Evolutionary conservation across 2,888 invertebrate genomes (phyloP).

Genomic region (Dexiosoma caninum): DNA sequence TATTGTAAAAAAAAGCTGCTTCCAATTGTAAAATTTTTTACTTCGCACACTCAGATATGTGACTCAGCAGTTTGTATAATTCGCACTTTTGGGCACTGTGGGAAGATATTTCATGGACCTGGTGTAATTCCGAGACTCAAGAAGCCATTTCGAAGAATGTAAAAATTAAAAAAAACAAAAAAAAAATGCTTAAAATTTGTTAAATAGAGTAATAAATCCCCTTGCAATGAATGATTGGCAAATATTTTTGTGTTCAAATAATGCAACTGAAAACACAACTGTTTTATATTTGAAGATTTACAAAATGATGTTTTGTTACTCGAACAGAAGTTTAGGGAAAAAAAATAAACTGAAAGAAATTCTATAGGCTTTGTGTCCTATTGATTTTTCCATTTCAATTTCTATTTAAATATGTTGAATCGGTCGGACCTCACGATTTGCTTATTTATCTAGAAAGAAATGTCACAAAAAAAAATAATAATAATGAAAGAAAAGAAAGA

Average conservation of each 20-base stretch:
- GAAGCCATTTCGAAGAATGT: too few relatives aligned
- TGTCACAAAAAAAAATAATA: conserved; percentile 23
- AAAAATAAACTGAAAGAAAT: background rate
- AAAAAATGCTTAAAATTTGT: too few relatives aligned
- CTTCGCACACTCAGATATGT: too few relatives aligned
- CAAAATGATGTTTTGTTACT: conserved; percentile 4
- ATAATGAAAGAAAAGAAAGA: too few relatives aligned
- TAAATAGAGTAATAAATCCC: conserved; percentile 14
- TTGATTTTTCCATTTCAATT: background rate
- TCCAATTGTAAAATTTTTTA: too few relatives aligned
- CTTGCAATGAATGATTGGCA: conserved; percentile 21
- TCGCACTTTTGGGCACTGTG: too few relatives aligned
- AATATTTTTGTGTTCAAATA: conserved; percentile 9
- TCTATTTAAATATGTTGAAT: conserved; percentile 16
- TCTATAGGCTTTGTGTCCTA: background rate
- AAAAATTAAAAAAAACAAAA: too few relatives aligned
- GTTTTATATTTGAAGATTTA: background rate
- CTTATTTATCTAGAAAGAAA: conserved; percentile 1
- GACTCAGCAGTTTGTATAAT: too few relatives aligned
- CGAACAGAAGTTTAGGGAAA: too few relatives aligned
- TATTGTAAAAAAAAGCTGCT: background rate
- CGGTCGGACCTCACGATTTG: background rate
- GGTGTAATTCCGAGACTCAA: too few relatives aligned
- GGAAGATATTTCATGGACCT: too few relatives aligned
- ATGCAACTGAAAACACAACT: conserved; percentile 1